Evolutionary conservation across 2,888 invertebrate genomes (phyloP).

Genomic region (Rhopalosiphum nymphaeae): DNA sequence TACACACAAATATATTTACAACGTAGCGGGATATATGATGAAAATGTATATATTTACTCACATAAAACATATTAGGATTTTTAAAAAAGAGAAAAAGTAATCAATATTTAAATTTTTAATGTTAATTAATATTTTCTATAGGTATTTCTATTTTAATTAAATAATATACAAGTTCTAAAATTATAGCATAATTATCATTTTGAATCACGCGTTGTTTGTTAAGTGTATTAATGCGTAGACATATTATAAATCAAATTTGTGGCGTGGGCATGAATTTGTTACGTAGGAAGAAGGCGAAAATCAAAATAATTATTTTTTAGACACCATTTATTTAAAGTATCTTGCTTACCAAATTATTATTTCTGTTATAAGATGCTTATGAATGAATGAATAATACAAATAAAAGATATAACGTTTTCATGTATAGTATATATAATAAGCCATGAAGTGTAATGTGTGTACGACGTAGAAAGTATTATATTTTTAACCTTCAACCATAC

Average conservation of each 20-base stretch:
- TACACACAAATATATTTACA: background rate
- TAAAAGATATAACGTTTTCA: conserved; percentile 8
- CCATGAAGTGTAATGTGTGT: background rate
- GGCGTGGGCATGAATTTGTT: conserved; percentile 46
- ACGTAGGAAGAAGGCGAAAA: conserved; percentile 59
- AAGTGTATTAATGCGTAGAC: background rate
- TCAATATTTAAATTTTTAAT: background rate
- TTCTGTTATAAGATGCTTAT: conserved; percentile 38
- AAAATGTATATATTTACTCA: background rate
- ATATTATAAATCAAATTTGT: conserved; percentile 58
- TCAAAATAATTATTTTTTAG: conserved; percentile 59
- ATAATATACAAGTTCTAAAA: background rate
- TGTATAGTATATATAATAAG: conserved; percentile 19
- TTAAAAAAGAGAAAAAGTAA: background rate
- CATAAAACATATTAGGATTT: background rate
- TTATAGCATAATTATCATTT: conserved; percentile 24
- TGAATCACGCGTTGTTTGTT: conserved; percentile 22
- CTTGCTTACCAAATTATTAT: conserved; percentile 47
- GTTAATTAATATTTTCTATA: conserved; percentile 12
- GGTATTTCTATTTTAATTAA: conserved; percentile 18
- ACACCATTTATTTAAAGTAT: conserved; percentile 26
- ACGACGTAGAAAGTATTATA: conserved; percentile 9
- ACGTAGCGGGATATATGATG: background rate
- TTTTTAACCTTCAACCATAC: conserved; percentile 25
- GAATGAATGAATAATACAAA: conserved; percentile 49